A percentile compares a stretch with the other conserved stretches of the same genome.
These are phyloP conservation scores for Xiphophorus birchmanni DNA, from an alignment of 2,797 vertebrate genomes.

Conservation along the genomic window DNA sequence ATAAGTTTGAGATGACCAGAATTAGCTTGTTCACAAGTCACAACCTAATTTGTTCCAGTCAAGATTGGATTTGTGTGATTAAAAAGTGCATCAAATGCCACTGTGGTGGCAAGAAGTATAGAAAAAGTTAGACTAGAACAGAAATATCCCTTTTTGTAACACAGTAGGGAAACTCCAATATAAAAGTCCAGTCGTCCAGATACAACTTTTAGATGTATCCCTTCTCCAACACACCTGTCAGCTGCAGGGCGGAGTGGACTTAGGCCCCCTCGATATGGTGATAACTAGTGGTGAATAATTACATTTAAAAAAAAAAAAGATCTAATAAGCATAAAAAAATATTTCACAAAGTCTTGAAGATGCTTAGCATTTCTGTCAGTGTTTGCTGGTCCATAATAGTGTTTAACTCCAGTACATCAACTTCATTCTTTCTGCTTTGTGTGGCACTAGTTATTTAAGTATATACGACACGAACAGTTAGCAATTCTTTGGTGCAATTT, in stretches of 20 bases:
- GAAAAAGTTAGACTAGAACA: not conserved
- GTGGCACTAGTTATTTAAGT: not conserved
- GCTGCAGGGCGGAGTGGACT: too few species aligned
- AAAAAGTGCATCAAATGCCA: not conserved
- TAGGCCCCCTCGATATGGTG: too few species aligned
- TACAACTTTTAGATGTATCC: too few species aligned
- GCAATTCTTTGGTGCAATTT: not conserved
- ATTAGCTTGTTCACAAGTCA: not conserved
- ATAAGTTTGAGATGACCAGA: not conserved
- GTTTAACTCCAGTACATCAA: not conserved
- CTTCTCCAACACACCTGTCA: too few species aligned
- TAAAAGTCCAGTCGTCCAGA: too few species aligned
- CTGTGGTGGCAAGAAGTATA: not conserved
- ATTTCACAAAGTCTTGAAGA: not conserved
- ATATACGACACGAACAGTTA: not conserved
- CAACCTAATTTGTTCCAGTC: not conserved
- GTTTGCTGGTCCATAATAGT: not conserved
- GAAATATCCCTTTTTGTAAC: not conserved
- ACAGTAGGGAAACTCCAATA: not conserved
- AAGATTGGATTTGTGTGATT: not conserved
- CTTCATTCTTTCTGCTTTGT: not conserved
- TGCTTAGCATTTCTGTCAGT: not conserved
- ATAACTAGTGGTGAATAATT: not conserved
- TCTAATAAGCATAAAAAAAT: not conserved
- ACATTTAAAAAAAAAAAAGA: not conserved